Base-by-base conservation (phyloP, 2,888 invertebrate species). In the Dasysyrphus albostriatus region DNA sequence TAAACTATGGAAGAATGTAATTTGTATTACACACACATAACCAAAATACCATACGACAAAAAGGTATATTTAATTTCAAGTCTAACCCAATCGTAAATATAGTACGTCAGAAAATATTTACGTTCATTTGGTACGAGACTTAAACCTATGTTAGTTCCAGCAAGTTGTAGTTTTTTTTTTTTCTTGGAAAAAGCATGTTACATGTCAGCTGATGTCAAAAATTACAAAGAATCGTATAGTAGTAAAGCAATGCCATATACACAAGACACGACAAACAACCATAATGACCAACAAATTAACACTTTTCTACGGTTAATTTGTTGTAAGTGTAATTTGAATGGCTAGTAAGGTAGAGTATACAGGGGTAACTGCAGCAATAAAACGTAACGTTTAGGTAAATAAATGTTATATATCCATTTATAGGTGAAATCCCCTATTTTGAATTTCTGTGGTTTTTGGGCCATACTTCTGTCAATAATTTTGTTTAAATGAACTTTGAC, bases 261-360 rank as follows among this genome's bases (percentile, higher is more conserved):
- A 9, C 24, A 24, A 14, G 14, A 61, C 7, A 61, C 14, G 14
- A 61, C 9, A 61, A 61, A 61, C 24, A 61, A 42, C 61, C 42
- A 39, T 61, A 61, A 61, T 61, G 42, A 42, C 24, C 42, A 61
- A 61, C 61, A 61, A 61, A 61, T 61, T 61, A 61, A 61, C 61
- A 61, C 61, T 61, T 61, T 42, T 61, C 61, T 42, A 61, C 61
- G 9, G 61, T 61, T 61, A 61, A 61, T 61, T 61, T 61, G 61
- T 24, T 39, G 6, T 24, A 42, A 42, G 42, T 61, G 39, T 14
- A 61, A 24, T 61, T 42, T 61, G 9, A 61, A 61, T 42, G 24
- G 8, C 34, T 37, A 12, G 8, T 37, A 19, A n/a, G 32, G 5
- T 59, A 61, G 42, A 24, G 39, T 7, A 61, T 14, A 24, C 3